Conservation (phyloP, 2,113 vertebrate species). For the Leuciscus idus region DNA sequence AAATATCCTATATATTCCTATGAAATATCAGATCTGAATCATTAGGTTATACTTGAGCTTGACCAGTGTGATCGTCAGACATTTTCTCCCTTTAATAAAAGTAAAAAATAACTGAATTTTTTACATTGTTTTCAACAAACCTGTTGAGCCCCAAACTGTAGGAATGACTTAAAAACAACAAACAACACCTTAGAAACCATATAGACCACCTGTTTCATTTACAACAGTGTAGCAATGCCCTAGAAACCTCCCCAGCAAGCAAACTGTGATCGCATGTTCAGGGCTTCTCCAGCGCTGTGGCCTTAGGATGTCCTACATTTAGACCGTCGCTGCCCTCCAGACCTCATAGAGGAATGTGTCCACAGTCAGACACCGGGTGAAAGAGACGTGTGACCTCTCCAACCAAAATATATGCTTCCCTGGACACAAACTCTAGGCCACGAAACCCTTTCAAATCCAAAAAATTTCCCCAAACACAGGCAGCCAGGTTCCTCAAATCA, state of each 20-base stretch:
- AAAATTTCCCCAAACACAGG: background rate
- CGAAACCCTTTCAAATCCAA: background rate
- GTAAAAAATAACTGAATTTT: too few relatives aligned
- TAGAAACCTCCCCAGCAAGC: background rate
- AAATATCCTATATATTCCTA: too few relatives aligned
- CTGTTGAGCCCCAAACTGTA: too few relatives aligned
- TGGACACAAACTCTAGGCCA: background rate
- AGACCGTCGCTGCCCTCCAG: background rate
- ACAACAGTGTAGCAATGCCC: too few relatives aligned
- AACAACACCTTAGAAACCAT: background rate
- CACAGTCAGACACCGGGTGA: background rate
- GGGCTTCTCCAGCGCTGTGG: background rate
- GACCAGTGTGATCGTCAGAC: too few relatives aligned
- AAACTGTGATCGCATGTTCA: background rate
- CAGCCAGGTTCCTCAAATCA: background rate
- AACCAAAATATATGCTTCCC: background rate
- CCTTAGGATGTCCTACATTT: background rate
- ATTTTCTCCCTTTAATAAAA: too few relatives aligned
- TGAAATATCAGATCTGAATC: too few relatives aligned
- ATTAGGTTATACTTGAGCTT: too few relatives aligned
- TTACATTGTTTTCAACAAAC: too few relatives aligned
- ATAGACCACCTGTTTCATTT: background rate
- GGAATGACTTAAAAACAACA: background rate
- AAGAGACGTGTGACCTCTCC: background rate
- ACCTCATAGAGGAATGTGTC: constrained; percentile 25